Evolutionary conservation across 2,888 invertebrate genomes (phyloP), one percentile per base, ranked within the genome.

Genomic region (Eugnorisma glareosa): DNA sequence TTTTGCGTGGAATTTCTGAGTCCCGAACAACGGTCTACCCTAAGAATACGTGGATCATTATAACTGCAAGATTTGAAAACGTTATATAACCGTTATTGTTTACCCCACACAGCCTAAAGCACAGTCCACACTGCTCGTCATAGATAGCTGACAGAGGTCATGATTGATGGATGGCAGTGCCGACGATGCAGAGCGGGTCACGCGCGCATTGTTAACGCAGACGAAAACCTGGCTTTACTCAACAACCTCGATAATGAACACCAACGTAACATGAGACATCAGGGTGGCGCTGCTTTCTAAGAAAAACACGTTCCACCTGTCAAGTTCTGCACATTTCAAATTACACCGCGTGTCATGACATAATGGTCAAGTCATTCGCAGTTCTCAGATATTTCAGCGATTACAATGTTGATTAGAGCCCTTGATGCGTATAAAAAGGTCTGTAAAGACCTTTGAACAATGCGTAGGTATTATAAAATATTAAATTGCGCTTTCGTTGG

Each of bases 141-240:
- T 48, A 79, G 85, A 82, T 86, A 86, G 78, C 77, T 79, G 78
- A 81, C 73, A 79, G 77, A 78, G 68, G 75, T 79, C 80, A 63
- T 70, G 83, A 83, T 81, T 88, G 85, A 88, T 88, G n/a, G 85
- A 86, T 83, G 77, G 45, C n/a, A 59, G 35, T n/a, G 37, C 57
- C 24, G 40, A 63, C 45, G 63, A 40, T 75, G 75, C 75, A 73
- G 28, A 70, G 75, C 31, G 21, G 48, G 51, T 11, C 64, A 68
- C 45, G 31, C 74, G 24, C 57, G 31, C 63, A 35, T 78, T 72
- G 43, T 74, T 11, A 40, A 15, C 57, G 18, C n/a, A 51, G 63
- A 66, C 24, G 18, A 69, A 18, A 48, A 43, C 13, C 57, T 67
- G 43, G 35, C 67, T 54, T 54, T 35, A 37, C 28, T 63, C 79